phyloP scores from a whole-genome alignment of 2,888 invertebrate species.

The Patella caerulea region DNA sequence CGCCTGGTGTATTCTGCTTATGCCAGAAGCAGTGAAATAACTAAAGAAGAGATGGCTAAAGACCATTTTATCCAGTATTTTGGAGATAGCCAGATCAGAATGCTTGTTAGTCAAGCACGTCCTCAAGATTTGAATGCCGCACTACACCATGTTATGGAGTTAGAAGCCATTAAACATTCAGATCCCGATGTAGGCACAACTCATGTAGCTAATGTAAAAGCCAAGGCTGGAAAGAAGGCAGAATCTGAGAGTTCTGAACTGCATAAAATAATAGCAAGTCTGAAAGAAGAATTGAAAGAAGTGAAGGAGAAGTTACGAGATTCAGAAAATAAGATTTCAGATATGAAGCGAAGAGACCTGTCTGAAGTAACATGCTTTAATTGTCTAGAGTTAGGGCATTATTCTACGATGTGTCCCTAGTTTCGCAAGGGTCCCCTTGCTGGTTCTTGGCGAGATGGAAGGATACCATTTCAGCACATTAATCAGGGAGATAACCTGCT shows the following conservation, averaged over 20 bases:
- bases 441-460: not conserved
- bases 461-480: not conserved
- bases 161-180: not conserved
- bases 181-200: not conserved
- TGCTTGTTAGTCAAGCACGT: not conserved
- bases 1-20: not conserved
- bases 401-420: not conserved
- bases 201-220: not conserved
- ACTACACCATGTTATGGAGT: not conserved
- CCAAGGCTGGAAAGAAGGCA: not conserved
- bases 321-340: too few relatives aligned
- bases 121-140: constrained; percentile 1
- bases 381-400: constrained; percentile 5
- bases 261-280: not conserved
- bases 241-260: too few relatives aligned
- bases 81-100: constrained; percentile 2
- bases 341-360: not conserved
- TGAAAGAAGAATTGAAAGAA: not conserved
- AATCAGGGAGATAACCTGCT: not conserved
- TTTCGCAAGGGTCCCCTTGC: not conserved
- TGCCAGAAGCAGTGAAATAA: not conserved
- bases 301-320: not conserved
- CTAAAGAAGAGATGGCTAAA: not conserved
- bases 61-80: not conserved
- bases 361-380: not conserved